Evolutionary conservation across 2,797 vertebrate species (phyloP), one percentile per base, ranked within the genome.

Genomic region (Paramormyrops hopkinsi): DNA sequence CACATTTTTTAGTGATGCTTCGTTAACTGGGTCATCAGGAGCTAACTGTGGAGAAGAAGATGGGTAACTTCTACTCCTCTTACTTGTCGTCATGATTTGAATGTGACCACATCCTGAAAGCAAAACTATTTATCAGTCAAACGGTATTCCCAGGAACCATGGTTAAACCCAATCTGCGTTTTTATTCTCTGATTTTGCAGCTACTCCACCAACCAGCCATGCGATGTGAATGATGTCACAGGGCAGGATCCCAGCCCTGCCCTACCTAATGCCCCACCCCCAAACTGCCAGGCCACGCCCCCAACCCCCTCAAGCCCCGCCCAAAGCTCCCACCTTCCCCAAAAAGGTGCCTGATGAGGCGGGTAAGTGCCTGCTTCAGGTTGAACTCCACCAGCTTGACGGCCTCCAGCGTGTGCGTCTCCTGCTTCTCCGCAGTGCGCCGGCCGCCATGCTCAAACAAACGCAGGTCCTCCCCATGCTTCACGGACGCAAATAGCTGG

Each of bases 361-460:
- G 93, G 0, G 94, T 96, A 69, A 99, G 96, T 0, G 97, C 97
- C 65, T 92, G 94, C 89, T 99, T 99, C 89, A 99, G 96, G 93
- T 96, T 93, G 88, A 97, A 97, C 91, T 98, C 98, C 90, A 98
- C 88, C 56, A 99, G 96, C 92, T 97, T 98, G 50, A 96, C 93
- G 0, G 98, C 98, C 94, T 99, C 98, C 96, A 98, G 95, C 0
- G 96, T 96, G 92, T 99, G 98, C 0, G 91, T 92, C 90, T 97
- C 96, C 91, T 99, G 98, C 89, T 99, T 99, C 87, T 95, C 93
- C 0, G 95, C 91, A 0, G 97, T 97, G 79, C 97, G 95, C 1
- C 93, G 94, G 0, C 97, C 96, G 0, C 95, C 94, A 0, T 90
- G 88, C 94, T 99, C 98, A 48, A 99, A 98, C 91, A 99, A 93